phyloP scores from a whole-genome alignment of 2,113 vertebrate species.

The Atractosteus spatula region DNA sequence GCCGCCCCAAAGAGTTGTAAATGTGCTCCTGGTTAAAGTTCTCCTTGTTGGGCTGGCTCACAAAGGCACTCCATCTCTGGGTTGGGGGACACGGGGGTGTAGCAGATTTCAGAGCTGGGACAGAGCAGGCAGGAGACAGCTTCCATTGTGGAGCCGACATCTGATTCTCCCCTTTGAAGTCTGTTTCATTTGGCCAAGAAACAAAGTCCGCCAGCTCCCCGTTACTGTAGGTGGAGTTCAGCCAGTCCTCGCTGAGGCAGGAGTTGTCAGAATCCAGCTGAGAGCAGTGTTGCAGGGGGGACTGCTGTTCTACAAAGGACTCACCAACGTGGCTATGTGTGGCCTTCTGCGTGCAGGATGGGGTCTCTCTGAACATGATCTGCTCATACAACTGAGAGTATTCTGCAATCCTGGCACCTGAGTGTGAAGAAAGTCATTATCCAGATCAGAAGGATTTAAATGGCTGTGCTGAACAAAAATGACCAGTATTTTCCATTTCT shows the following conservation, averaged over 20 bases:
- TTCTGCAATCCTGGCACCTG: slow-evolving; percentile 95
- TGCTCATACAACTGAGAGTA: slow-evolving; percentile 97
- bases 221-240: slow-evolving; percentile 87
- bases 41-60: slow-evolving; percentile 75
- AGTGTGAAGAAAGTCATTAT: slow-evolving; percentile 26
- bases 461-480: too few relatives aligned
- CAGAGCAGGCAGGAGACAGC: slow-evolving; percentile 68
- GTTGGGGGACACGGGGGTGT: slow-evolving; percentile 50
- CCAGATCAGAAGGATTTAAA: not conserved
- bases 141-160: slow-evolving; percentile 55
- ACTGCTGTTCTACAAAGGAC: slow-evolving; percentile 42
- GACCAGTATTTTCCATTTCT: too few relatives aligned
- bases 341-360: slow-evolving; percentile 56
- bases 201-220: slow-evolving; percentile 81
- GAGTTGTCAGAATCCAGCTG: slow-evolving; percentile 37
- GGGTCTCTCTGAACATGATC: slow-evolving; percentile 80
- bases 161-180: slow-evolving; percentile 29
- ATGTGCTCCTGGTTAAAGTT: slow-evolving; percentile 63
- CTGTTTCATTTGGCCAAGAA: slow-evolving; percentile 56
- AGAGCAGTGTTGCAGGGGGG: slow-evolving; percentile 40
- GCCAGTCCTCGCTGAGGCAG: slow-evolving; percentile 77
- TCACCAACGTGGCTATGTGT: slow-evolving; percentile 46
- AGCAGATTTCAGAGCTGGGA: slow-evolving; percentile 74
- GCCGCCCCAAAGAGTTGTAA: slow-evolving; percentile 78
- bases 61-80: slow-evolving; percentile 80